These are phyloP conservation scores for Podilymbus podiceps DNA, from an alignment of 2,113 vertebrate species.

Conservation along the genomic window DNA sequence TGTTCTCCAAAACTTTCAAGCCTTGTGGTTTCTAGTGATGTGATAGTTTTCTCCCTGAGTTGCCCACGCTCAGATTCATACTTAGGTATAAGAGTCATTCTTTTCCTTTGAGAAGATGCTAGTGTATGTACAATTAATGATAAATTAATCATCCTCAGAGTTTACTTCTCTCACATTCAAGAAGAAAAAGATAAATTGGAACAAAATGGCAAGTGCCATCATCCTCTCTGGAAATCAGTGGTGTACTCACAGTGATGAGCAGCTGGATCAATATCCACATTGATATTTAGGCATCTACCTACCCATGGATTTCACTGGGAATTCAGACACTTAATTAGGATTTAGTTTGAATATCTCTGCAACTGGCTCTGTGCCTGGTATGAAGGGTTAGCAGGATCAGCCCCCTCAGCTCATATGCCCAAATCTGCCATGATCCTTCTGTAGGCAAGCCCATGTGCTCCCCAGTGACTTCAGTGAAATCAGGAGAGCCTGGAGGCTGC, in stretches of 20 bases:
- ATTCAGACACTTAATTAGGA: constrained; percentile 49
- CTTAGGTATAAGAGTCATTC: neutral
- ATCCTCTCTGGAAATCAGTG: neutral
- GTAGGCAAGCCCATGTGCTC: neutral
- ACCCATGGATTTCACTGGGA: constrained; percentile 22
- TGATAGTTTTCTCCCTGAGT: neutral
- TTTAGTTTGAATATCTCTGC: constrained; percentile 29
- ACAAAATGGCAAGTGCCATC: neutral
- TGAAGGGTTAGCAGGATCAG: constrained; percentile 48
- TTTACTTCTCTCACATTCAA: neutral
- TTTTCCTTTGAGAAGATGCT: neutral
- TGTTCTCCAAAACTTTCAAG: neutral
- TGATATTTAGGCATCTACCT: constrained; percentile 2
- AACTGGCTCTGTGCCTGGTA: constrained; percentile 36
- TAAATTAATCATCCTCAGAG: neutral
- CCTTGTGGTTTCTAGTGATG: neutral
- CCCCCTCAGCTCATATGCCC: constrained; percentile 18
- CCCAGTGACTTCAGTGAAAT: neutral
- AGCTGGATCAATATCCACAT: neutral
- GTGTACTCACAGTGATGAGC: neutral
- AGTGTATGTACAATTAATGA: neutral
- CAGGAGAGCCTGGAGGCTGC: neutral
- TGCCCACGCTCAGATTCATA: neutral
- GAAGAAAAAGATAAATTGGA: neutral
- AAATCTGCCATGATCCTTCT: constrained; percentile 38